Conservation (phyloP, 2,888 invertebrate species). For the Halocaridina rubra region DNA sequence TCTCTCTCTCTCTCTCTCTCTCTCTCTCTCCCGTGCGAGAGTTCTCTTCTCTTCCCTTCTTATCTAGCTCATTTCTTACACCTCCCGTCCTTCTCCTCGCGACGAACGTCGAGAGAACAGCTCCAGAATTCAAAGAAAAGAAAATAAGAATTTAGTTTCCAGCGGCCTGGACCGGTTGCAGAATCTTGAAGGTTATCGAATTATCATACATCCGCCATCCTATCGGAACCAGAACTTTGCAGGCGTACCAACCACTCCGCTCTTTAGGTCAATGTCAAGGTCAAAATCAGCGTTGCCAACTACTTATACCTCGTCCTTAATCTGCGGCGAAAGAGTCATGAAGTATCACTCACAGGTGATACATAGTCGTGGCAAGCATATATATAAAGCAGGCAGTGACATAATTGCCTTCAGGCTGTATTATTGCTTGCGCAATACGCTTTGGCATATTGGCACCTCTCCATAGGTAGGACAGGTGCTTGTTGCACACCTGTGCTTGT, state of each 20-base stretch:
- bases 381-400: background rate
- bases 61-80: too few relatives aligned
- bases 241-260: conserved; percentile 47
- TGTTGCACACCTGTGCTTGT: too few relatives aligned
- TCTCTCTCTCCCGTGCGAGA: too few relatives aligned
- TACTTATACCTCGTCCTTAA: background rate
- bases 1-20: too few relatives aligned
- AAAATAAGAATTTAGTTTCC: too few relatives aligned
- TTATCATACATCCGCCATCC: conserved; percentile 32
- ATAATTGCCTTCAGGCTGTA: background rate
- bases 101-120: too few relatives aligned
- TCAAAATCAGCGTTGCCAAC: conserved; percentile 43
- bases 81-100: too few relatives aligned
- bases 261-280: conserved; percentile 56
- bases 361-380: background rate
- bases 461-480: too few relatives aligned
- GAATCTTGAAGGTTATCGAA: conserved; percentile 41
- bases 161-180: too few relatives aligned
- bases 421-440: background rate
- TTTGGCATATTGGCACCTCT: background rate
- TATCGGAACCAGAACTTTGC: conserved; percentile 47
- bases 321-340: background rate
- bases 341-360: background rate
- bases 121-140: too few relatives aligned
- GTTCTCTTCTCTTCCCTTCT: too few relatives aligned